A percentile compares a stretch with the other conserved stretches of the same genome.
These are phyloP conservation scores for Mimumesa dahlbomi DNA, from an alignment of 2,888 invertebrate species.

Conservation along the genomic window DNA sequence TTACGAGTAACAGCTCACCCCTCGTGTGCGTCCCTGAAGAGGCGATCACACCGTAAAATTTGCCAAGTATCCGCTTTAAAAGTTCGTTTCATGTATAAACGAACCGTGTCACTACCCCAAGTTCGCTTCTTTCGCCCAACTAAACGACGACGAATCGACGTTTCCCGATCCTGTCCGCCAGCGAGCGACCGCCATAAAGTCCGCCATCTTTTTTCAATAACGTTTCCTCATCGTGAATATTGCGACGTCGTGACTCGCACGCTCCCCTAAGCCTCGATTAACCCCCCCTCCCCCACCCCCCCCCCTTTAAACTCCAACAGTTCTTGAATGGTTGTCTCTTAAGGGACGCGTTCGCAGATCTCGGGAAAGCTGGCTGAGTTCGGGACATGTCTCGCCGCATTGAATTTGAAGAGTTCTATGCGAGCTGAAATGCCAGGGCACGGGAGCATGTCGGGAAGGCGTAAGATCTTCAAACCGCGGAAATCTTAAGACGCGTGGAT, in stretches of 20 bases:
- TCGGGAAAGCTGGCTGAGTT: background rate
- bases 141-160: slow-evolving; percentile 19
- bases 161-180: slow-evolving; percentile 1
- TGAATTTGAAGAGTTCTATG: too few relatives aligned
- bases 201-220: slow-evolving; percentile 49
- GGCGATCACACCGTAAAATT: slow-evolving; percentile 36
- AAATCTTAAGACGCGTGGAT: too few relatives aligned
- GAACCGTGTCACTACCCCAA: slow-evolving; percentile 22
- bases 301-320: slow-evolving; percentile 8
- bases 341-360: background rate
- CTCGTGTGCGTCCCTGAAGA: slow-evolving; percentile 5
- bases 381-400: too few relatives aligned
- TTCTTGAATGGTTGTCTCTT: slow-evolving; percentile 1
- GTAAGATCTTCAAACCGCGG: too few relatives aligned
- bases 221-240: slow-evolving; percentile 43
- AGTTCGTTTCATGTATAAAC: slow-evolving; percentile 25
- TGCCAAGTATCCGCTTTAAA: slow-evolving; percentile 27
- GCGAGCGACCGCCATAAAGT: slow-evolving; percentile 39
- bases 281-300: too few relatives aligned
- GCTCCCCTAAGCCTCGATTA: slow-evolving; percentile 34
- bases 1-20: slow-evolving; percentile 16
- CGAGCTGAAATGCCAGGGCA: too few relatives aligned
- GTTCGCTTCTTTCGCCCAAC: slow-evolving; percentile 2
- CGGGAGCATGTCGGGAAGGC: too few relatives aligned
- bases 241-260: slow-evolving; percentile 35